Conservation (phyloP, 2,113 vertebrate species). For the Delphinus delphis region DNA sequence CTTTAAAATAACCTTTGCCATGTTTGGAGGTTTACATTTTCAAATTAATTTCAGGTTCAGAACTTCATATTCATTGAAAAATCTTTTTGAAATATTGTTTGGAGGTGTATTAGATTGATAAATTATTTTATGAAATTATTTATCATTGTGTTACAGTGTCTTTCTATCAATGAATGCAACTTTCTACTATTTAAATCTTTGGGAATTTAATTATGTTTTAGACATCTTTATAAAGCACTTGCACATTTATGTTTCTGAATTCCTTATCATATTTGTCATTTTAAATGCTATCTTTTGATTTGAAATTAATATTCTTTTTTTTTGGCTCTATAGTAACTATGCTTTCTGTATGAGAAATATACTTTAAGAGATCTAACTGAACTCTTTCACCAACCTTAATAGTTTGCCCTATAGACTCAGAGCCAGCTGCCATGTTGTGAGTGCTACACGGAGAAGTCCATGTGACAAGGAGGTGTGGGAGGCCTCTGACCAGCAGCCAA, state of each 20-base stretch:
- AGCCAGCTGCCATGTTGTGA: not conserved
- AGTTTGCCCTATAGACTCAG: not conserved
- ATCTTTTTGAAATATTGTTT: not conserved
- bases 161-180: not conserved
- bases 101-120: not conserved
- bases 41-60: not conserved
- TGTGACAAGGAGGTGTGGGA: not conserved
- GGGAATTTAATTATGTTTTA: not conserved
- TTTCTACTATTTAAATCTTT: not conserved
- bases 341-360: not conserved
- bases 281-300: not conserved
- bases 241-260: not conserved
- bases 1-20: not conserved
- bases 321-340: not conserved
- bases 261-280: not conserved
- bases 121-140: not conserved
- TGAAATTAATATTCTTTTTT: not conserved
- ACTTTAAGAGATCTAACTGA: not conserved
- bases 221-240: not conserved
- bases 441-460: not conserved
- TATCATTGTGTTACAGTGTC: not conserved
- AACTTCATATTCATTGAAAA: not conserved
- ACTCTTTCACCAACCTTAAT: not conserved
- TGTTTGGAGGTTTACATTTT: not conserved
- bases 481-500: not conserved